Base-by-base conservation (phyloP, 2,888 invertebrate species). In the Diarsia mendica region DNA sequence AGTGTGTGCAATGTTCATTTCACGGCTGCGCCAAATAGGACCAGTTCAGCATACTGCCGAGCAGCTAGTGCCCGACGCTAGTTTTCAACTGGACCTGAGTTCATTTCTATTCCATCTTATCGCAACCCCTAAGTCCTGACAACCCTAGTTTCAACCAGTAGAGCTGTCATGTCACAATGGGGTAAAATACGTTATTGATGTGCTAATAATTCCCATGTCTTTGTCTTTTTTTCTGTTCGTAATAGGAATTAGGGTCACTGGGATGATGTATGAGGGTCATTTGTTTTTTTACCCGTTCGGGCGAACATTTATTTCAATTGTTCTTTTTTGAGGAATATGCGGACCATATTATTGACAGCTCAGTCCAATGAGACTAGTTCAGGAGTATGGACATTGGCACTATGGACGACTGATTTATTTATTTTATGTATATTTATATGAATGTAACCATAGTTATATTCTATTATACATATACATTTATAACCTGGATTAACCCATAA, bases 171-270 rank as follows among this genome's bases (percentile, higher is more conserved):
- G 60, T 53, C 61, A 63, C 53, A 69, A 78, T 61, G n/a, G 63
- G 63, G 60, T 77, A 53, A 61, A 71, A 66, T 64, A 66, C 39
- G 28, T 79, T 65, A 79, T 77, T 69, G 69, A 78, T 77, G 70
- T 72, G 74, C 75, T 77, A 85, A 85, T 74, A 82, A 77, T 85
- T 74, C 67, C 75, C 73, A 46, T 72, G 65, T 73, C 77, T 67
- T 65, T 68, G 67, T 67, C 51, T 77, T 72, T 75, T 77, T 81
- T 80, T 55, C 60, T 13, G 65, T 60, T 48, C 68, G 55, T 76
- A 73, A 79, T 69, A 79, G 73, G 65, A 53, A 78, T 77, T 55
- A 63, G 78, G 78, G 68, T 60, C 53, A 44, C 61, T 28, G 28
- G 28, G 39, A 78, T 77, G 69, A 78, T 77, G 28, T 67, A 77